Percentiles rank a stretch among this genome's conserved stretches.
Evolutionary conservation across 2,113 vertebrate species (phyloP).

Genomic region (Psittacara wagleri): DNA sequence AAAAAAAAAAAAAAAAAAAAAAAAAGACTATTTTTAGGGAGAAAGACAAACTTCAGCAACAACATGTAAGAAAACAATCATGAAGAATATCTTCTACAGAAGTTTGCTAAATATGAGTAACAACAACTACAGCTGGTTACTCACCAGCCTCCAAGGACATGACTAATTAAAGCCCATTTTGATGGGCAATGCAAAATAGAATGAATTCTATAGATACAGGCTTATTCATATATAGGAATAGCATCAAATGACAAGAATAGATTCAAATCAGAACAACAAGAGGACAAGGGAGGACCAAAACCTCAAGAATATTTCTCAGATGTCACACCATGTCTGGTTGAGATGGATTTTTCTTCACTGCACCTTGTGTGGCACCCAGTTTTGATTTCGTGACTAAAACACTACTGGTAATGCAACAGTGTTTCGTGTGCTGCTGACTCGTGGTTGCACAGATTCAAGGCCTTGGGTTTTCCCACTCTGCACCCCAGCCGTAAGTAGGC

Average conservation of each 20-base stretch:
- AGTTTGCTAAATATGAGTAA: not conserved
- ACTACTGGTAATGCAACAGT: not conserved
- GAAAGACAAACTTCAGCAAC: not conserved
- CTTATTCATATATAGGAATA: not conserved
- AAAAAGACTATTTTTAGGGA: not conserved
- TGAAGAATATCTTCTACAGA: not conserved
- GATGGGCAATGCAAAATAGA: not conserved
- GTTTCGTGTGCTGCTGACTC: not conserved
- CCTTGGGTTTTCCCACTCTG: not conserved
- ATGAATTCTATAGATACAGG: rapidly evolving
- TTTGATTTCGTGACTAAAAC: not conserved
- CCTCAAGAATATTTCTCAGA: not conserved
- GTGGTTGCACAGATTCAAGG: not conserved
- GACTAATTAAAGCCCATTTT: not conserved
- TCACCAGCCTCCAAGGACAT: not conserved
- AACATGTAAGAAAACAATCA: not conserved
- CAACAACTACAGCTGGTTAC: not conserved
- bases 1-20: not conserved
- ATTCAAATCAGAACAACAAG: not conserved
- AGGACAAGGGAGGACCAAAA: not conserved
- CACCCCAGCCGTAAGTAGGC: not conserved
- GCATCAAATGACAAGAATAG: not conserved
- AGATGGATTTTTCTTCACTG: not conserved
- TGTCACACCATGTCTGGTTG: not conserved
- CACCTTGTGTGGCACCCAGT: not conserved